A percentile compares a stretch with the other conserved stretches of the same genome.
Conservation (phyloP, 2,797 vertebrate species). For the Microctenopoma lineatum region DNA sequence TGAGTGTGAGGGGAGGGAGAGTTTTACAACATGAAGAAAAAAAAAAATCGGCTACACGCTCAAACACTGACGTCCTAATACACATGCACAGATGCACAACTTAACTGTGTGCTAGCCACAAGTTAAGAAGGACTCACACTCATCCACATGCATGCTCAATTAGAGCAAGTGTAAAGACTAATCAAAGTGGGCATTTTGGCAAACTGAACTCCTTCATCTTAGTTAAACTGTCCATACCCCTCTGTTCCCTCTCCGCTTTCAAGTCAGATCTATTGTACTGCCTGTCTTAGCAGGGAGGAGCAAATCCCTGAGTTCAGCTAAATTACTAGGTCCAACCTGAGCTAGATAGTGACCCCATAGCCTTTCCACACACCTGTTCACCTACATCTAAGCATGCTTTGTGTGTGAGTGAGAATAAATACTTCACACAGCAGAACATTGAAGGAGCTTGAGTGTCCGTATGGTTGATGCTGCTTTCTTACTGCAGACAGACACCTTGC, state of each 20-base stretch:
- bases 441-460: conserved; percentile 9
- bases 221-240: conserved; percentile 79
- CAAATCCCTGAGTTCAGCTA: conserved; percentile 80
- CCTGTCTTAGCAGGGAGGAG: conserved; percentile 80
- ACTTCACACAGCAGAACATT: conserved; percentile 37
- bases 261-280: conserved; percentile 80
- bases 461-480: conserved; percentile 10
- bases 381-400: conserved; percentile 64
- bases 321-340: conserved; percentile 85
- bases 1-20: conserved; percentile 87
- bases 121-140: conserved; percentile 57
- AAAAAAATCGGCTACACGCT: conserved; percentile 64
- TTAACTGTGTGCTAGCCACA: conserved; percentile 49
- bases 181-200: conserved; percentile 81
- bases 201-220: conserved; percentile 83
- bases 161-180: conserved; percentile 82
- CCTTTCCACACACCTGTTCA: conserved; percentile 82
- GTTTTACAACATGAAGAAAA: conserved; percentile 58
- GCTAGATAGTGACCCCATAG: conserved; percentile 85
- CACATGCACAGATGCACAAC: conserved; percentile 67
- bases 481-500: neutral
- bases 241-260: conserved; percentile 79
- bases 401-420: conserved; percentile 39
- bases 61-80: conserved; percentile 61
- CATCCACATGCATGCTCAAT: conserved; percentile 79